Evolutionary conservation across 53 echinoderm and acorn worm species (phyloP).

Genomic region (Luidia sarsii): DNA sequence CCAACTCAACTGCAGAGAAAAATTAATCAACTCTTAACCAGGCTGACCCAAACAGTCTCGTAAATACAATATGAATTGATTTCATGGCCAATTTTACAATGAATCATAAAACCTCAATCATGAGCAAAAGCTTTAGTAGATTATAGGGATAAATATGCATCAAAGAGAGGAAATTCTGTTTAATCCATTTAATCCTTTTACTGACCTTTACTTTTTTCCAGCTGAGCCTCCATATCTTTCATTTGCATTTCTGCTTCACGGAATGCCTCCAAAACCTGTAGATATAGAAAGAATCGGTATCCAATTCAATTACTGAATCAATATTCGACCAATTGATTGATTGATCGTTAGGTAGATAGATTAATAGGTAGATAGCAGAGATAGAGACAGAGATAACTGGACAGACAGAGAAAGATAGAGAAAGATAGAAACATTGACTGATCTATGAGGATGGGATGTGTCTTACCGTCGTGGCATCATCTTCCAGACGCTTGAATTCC

Average conservation of each 20-base stretch:
- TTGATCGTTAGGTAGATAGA: too few relatives aligned
- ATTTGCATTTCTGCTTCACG: conserved; percentile 75
- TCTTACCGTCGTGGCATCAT: conserved; percentile 73
- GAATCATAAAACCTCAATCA: too few relatives aligned
- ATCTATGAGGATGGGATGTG: not conserved
- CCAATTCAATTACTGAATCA: too few relatives aligned
- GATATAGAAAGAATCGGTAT: not conserved
- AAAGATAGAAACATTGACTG: too few relatives aligned
- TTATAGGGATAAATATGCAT: too few relatives aligned
- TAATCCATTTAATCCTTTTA: not conserved
- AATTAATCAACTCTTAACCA: not conserved
- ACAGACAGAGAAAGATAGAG: too few relatives aligned
- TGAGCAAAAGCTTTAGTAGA: too few relatives aligned
- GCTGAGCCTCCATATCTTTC: conserved; percentile 76
- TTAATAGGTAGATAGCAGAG: too few relatives aligned
- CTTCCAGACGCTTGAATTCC: conserved; percentile 88
- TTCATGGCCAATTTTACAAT: not conserved
- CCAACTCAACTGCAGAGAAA: conserved; percentile 62
- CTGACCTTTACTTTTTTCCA: conserved; percentile 93
- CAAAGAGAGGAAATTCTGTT: too few relatives aligned
- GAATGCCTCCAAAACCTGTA: conserved; percentile 79
- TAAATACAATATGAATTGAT: not conserved
- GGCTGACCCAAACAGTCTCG: too few relatives aligned
- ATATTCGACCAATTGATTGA: too few relatives aligned
- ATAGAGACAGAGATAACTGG: too few relatives aligned